Evolutionary conservation across 2,797 vertebrate genomes (phyloP), one percentile per base, ranked within the genome.

Genomic region (Scolopax bukidnonensis): DNA sequence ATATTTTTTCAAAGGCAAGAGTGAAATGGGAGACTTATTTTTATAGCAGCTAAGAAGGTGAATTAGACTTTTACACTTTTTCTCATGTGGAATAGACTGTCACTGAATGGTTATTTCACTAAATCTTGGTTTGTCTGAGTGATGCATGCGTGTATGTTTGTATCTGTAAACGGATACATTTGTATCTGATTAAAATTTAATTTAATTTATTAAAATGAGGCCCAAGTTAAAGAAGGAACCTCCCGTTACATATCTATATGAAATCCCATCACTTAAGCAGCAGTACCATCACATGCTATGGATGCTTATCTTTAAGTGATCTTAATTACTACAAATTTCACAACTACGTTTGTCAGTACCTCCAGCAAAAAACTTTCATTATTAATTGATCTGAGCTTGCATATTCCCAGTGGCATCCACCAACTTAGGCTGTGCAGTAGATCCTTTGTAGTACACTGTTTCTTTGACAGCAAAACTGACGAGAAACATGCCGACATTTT

Each of bases 291-390:
- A 16, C 21, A 5, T 82, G 40, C 56, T 83, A 40, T 36, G 53
- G 40, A n/a, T n/a, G n/a, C 50, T 77, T 64, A 74, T 78, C 78
- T 76, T 21, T 67, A 64, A 85, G 36, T 53, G n/a, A 81, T 87
- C 81, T 67, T 61, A 85, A 89, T 92, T 89, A 28, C 36, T 91
- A 60, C 75, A 83, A 24, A 36, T 87, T 91, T 91, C 36, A 28
- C 27, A 63, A 11, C 27, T 41, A 10, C 28, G 21, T 94, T 69
- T 87, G 43, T 89, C 61, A 83, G 53, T 85, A 85, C 68, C 56
- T 95, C 43, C 68, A 78, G 84, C 69, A 89, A 95, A 91, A 77
- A 2, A 11, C 57, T 91, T 75, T 57, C 50, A 47, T 83, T 93
- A 51, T 83, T 63, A 83, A 79, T 89, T 64, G 87, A 67, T 60